Evolutionary conservation across 2,113 vertebrate species (phyloP), one percentile per base, ranked within the genome.

Genomic region (Dicerorhinus sumatrensis): DNA sequence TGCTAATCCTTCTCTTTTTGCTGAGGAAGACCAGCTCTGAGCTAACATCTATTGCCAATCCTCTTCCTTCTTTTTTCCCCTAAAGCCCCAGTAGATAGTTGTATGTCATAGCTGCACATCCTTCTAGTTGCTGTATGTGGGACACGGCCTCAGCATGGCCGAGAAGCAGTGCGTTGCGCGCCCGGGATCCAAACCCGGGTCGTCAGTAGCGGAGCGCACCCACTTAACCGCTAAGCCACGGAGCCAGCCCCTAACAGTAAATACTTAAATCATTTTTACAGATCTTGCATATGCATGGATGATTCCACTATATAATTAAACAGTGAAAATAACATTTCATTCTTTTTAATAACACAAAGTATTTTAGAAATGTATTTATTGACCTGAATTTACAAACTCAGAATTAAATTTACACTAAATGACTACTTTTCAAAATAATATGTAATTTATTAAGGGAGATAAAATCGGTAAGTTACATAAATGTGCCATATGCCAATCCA

Each of bases 381-480:
- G 14, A 80, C 27, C 54, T 58, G 8, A 91, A 81, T 6, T 84
- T 86, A 70, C 17, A 83, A 72, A 46, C 23, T 90, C 42, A 70
- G 42, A 86, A 63, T 85, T 91, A 97, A 75, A 27, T 67, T 95
- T 42, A 92, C n/a, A 87, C 77, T 83, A 70, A 92, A 76, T 63
- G 23, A 46, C 25, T 75, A 76, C 42, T 91, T 83, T 72, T 76
- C 14, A 84, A 94, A 91, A 69, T 62, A 89, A 73, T 48, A 46
- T 42, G 48, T 54, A 48, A 94, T 67, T 80, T 80, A 87, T 21
- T n/a, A 87, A 39, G 62, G 20, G 21, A 84, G 36, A 96, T 80
- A 92, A 95, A 90, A 70, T 76, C n/a, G 2, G 23, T 92, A 65
- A 76, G 5, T 81, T 51, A 82, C 67, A 82, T 62, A 62, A 73